phyloP scores from a whole-genome alignment of 2,113 vertebrate species.

The Dasyornis broadbenti region DNA sequence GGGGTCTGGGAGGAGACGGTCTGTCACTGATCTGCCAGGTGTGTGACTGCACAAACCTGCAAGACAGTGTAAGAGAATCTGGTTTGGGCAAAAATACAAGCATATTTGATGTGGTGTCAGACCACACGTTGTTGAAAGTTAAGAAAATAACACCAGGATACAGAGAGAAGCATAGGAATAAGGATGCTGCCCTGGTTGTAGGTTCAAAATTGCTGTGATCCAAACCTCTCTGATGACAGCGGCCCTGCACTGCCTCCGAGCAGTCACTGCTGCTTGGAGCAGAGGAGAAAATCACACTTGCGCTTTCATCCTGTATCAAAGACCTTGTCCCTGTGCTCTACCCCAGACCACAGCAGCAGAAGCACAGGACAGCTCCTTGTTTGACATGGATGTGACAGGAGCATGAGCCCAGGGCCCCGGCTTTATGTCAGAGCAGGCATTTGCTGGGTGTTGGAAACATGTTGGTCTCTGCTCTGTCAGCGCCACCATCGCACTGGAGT shows the following conservation, averaged over 20 bases:
- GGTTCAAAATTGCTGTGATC: background rate
- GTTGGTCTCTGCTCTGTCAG: background rate
- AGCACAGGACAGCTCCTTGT: background rate
- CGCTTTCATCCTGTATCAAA: background rate
- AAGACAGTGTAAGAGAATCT: background rate
- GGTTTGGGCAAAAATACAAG: background rate
- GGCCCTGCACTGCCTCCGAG: accelerated
- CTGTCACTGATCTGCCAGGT: background rate
- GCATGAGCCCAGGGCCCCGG: background rate
- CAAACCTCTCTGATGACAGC: accelerated
- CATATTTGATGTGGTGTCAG: background rate
- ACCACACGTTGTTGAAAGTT: background rate
- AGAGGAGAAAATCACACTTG: background rate
- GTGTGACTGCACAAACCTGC: background rate
- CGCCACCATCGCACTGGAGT: accelerated
- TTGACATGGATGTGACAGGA: background rate
- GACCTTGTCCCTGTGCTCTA: background rate
- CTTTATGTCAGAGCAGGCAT: background rate
- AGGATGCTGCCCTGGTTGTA: background rate
- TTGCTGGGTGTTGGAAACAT: background rate
- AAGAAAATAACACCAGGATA: background rate
- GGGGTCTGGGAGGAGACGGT: background rate
- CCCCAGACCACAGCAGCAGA: background rate
- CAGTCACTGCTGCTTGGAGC: background rate
- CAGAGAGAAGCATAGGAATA: background rate